Percentiles rank a stretch among this genome's conserved stretches.
Evolutionary conservation across 2,797 vertebrate genomes (phyloP).

Genomic region (Anguilla obscura): DNA sequence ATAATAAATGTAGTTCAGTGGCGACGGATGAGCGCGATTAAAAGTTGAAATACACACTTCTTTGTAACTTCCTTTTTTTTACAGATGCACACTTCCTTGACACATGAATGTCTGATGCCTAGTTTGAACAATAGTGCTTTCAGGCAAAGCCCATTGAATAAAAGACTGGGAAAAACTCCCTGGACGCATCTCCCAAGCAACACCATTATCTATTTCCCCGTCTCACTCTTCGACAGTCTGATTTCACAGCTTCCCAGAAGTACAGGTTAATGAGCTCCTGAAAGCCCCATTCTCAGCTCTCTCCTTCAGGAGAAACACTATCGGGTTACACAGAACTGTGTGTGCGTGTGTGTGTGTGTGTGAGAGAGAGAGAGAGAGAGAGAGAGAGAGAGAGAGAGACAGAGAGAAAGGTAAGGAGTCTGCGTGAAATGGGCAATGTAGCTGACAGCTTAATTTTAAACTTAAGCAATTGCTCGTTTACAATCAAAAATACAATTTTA

Average conservation of each 20-base stretch:
- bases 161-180: background rate
- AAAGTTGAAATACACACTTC: background rate
- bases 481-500: slow-evolving; percentile 11
- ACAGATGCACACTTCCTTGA: background rate
- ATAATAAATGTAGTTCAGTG: background rate
- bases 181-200: background rate
- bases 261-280: slow-evolving; percentile 58
- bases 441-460: slow-evolving; percentile 59
- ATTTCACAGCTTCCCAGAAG: slow-evolving; percentile 44
- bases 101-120: background rate
- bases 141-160: slow-evolving; percentile 3
- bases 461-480: slow-evolving; percentile 56
- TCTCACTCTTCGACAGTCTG: slow-evolving; percentile 17
- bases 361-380: slow-evolving; percentile 34
- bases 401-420: slow-evolving; percentile 32
- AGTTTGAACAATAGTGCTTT: background rate
- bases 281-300: slow-evolving; percentile 48
- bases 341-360: slow-evolving; percentile 11
- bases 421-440: slow-evolving; percentile 50
- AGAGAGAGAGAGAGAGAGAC: slow-evolving; percentile 34
- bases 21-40: background rate
- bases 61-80: background rate
- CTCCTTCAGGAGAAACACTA: slow-evolving; percentile 41
- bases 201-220: slow-evolving; percentile 13
- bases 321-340: slow-evolving; percentile 57